Percentiles rank a stretch among this genome's conserved stretches.
phyloP scores from a whole-genome alignment of 92 coral and sea anemone species.

The Chrysogorgia sp. region DNA sequence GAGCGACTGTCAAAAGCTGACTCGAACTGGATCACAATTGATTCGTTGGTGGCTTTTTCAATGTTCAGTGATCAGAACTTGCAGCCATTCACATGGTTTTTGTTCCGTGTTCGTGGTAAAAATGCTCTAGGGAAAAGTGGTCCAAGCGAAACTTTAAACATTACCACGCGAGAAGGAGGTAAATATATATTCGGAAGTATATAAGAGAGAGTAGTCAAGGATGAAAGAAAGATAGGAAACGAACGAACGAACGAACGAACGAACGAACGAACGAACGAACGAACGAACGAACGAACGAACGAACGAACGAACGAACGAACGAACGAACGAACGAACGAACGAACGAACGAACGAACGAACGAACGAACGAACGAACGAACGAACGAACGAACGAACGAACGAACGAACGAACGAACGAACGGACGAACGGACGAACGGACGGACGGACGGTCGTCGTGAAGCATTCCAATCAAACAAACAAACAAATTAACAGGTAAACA shows the following conservation, averaged over 20 bases:
- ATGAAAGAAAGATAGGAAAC: background rate
- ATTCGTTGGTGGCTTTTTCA: conserved; percentile 43
- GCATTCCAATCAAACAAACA: background rate
- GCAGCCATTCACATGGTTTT: conserved; percentile 63
- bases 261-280: too few species aligned
- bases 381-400: background rate
- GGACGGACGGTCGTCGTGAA: too few species aligned
- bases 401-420: background rate
- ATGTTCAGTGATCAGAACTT: conserved; percentile 55
- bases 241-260: too few species aligned
- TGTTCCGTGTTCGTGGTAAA: conserved; percentile 68
- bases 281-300: background rate
- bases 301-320: background rate
- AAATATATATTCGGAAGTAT: background rate
- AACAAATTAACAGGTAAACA: background rate
- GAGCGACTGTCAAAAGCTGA: conserved; percentile 59
- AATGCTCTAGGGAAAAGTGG: conserved; percentile 86
- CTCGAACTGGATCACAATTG: conserved; percentile 62
- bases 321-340: background rate
- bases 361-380: too few species aligned
- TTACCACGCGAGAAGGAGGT: conserved; percentile 72
- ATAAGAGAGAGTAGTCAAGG: background rate
- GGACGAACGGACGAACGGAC: background rate
- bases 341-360: too few species aligned
- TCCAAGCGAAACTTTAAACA: conserved; percentile 62